Conservation (phyloP, 1,140 invertebrate genomes). For the Drosophila ficusphila region DNA sequence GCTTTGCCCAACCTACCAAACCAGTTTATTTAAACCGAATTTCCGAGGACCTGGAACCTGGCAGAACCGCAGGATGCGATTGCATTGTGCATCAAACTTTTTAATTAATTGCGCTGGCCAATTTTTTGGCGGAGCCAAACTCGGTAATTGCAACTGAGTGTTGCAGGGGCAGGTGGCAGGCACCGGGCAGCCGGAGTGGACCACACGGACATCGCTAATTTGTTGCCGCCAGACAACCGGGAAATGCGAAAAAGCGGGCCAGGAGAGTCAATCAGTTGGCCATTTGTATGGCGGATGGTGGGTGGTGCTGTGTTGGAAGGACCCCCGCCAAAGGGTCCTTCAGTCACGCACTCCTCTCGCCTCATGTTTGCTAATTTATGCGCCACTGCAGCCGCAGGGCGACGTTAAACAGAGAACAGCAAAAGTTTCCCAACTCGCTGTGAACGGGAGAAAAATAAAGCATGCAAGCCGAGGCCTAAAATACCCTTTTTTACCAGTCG, state of each 20-base stretch:
- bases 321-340: constrained; percentile 39
- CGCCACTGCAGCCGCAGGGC: constrained; percentile 63
- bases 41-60: not conserved
- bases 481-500: constrained; percentile 3
- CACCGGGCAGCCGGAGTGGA: constrained; percentile 5
- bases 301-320: constrained; percentile 1
- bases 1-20: not conserved
- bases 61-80: constrained; percentile 9
- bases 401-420: constrained; percentile 33
- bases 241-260: not conserved
- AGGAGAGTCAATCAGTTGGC: constrained; percentile 65
- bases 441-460: not conserved
- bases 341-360: constrained; percentile 54
- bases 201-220: constrained; percentile 68
- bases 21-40: constrained; percentile 1
- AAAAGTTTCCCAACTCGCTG: constrained; percentile 54
- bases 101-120: constrained; percentile 73
- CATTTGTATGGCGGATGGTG: constrained; percentile 35
- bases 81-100: constrained; percentile 62
- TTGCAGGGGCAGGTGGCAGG: not conserved
- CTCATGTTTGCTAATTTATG: constrained; percentile 80
- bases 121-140: constrained; percentile 46
- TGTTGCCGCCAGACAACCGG: constrained; percentile 26
- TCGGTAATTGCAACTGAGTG: constrained; percentile 57
- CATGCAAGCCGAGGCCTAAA: not conserved